Evolutionary conservation across 2,797 vertebrate species (phyloP), one percentile per base, ranked within the genome.

Genomic region (Melanotaenia maccullochi): DNA sequence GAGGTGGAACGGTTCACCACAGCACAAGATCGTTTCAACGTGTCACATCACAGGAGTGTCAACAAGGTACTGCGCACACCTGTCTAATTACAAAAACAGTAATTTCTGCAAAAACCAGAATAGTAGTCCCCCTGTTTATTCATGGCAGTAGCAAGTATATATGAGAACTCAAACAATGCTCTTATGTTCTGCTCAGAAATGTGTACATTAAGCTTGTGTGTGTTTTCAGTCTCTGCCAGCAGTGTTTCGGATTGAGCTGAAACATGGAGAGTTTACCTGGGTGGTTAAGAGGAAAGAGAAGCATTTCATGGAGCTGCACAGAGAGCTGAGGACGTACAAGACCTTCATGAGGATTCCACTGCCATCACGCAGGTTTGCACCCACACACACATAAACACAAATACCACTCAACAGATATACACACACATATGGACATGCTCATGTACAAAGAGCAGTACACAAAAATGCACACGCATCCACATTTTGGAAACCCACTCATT

Each of bases 271-370:
- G 84, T 99, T 99, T 71, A 96, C 92, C 38, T 99, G 98, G 98
- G 69, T 96, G 42, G 95, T 99, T 9, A 99, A 98, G 90, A 96
- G 96, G 87, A 99, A 99, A 88, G 97, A 96, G 93, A 99, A 97
- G 68, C 97, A 99, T 88, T 99, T 99, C 83, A 87, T 98, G 88
- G 98, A 99, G 52, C 94, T 99, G 30, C 98, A 99, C 89, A 93
- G 96, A 91, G 98, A 99, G 83, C 94, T 99, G 73, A 92, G 97
- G 70, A 95, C 96, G n/a, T 99, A 98, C 88, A 99, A 99, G 94
- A 96, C 97, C 77, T 95, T 99, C 1, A 95, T 98, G 80, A 96
- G 96, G 86, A 97, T 99, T 65, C 97, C 97, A 0, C 94, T 99
- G 88, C 97, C 97, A 12, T 96, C 96, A 16, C 94, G 96, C 84